Conservation (phyloP, 2,888 invertebrate species). For the Phlogophora meticulosa region DNA sequence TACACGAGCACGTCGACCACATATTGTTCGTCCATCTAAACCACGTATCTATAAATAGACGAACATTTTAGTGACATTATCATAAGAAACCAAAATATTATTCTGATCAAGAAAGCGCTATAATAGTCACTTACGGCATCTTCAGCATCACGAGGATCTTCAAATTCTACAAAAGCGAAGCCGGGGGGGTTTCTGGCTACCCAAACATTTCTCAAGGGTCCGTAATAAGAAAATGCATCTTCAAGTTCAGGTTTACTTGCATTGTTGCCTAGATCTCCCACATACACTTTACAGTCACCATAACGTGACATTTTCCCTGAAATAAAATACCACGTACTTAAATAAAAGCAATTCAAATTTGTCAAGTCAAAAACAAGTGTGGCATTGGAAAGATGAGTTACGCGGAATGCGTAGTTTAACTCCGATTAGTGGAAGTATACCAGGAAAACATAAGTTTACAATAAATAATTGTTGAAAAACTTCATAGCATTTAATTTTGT, state of each 20-base stretch:
- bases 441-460: background rate
- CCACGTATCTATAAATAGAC: slow-evolving; percentile 85
- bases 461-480: background rate
- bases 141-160: slow-evolving; percentile 97
- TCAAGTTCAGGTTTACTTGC: slow-evolving; percentile 98
- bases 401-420: slow-evolving; percentile 24
- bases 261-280: slow-evolving; percentile 97
- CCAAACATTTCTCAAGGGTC: slow-evolving; percentile 98
- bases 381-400: slow-evolving; percentile 12
- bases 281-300: slow-evolving; percentile 98
- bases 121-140: slow-evolving; percentile 94
- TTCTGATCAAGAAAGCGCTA: background rate
- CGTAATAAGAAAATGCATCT: slow-evolving; percentile 98
- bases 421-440: slow-evolving; percentile 39
- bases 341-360: background rate
- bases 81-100: background rate
- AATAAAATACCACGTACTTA: slow-evolving; percentile 36
- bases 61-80: background rate
- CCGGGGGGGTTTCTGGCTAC: slow-evolving; percentile 99
- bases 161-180: slow-evolving; percentile 98
- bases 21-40: slow-evolving; percentile 95
- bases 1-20: slow-evolving; percentile 97
- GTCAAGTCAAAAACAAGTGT: slow-evolving; percentile 28
- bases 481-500: background rate
- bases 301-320: slow-evolving; percentile 93